Percentiles rank a stretch among this genome's conserved stretches.
Evolutionary conservation across 1,140 invertebrate species (phyloP).

Genomic region (Cotesia vestalis): DNA sequence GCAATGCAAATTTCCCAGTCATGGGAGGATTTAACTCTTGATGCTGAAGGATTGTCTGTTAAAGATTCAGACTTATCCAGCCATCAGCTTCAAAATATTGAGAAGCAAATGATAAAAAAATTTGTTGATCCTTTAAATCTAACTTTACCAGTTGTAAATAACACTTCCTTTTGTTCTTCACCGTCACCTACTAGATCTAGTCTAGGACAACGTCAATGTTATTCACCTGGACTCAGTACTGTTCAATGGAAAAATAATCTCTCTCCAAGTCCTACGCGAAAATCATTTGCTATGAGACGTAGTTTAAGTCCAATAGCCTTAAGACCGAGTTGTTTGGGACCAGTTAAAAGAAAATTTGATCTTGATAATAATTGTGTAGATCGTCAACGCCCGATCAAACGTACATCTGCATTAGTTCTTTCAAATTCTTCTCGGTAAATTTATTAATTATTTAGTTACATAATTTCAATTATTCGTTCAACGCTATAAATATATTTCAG

Average conservation of each 20-base stretch:
- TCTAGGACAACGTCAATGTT: slow-evolving; percentile 70
- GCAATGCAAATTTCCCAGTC: slow-evolving; percentile 91
- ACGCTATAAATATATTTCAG: slow-evolving; percentile 43
- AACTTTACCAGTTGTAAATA: slow-evolving; percentile 56
- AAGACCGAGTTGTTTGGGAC: slow-evolving; percentile 69
- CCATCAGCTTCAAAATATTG: slow-evolving; percentile 56
- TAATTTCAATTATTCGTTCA: slow-evolving; percentile 15
- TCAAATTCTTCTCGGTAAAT: slow-evolving; percentile 57
- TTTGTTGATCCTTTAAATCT: slow-evolving; percentile 61
- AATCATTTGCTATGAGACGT: slow-evolving; percentile 78
- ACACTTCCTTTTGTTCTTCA: slow-evolving; percentile 69
- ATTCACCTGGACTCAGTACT: slow-evolving; percentile 72
- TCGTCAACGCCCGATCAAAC: slow-evolving; percentile 68
- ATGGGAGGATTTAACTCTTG: slow-evolving; percentile 85
- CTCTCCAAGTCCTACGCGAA: slow-evolving; percentile 84
- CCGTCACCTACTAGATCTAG: slow-evolving; percentile 73
- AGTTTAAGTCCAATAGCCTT: slow-evolving; percentile 86
- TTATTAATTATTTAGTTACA: slow-evolving; percentile 2
- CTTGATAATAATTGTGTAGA: slow-evolving; percentile 70
- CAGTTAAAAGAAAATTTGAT: slow-evolving; percentile 83
- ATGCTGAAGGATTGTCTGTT: slow-evolving; percentile 68
- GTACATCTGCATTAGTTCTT: slow-evolving; percentile 61
- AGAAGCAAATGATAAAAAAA: slow-evolving; percentile 57
- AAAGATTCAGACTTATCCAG: slow-evolving; percentile 62
- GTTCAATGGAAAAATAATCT: slow-evolving; percentile 69